Conservation (phyloP, 2,888 invertebrate species). For the Chrysina gloriosa region DNA sequence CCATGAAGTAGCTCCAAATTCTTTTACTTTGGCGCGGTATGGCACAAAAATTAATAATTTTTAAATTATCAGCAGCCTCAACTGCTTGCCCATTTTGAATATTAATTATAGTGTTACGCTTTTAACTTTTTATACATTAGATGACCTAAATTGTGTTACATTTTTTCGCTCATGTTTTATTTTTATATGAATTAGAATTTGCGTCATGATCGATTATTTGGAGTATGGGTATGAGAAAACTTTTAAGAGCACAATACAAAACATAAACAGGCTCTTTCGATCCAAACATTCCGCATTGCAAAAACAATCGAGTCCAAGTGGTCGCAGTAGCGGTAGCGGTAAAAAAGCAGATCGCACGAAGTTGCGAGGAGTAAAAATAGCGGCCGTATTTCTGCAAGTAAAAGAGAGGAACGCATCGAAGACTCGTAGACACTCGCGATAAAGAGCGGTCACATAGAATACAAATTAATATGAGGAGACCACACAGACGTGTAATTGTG, state of each 20-base stretch:
- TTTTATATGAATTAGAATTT: background rate
- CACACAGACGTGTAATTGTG: conserved; percentile 33
- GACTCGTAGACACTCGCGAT: conserved; percentile 26
- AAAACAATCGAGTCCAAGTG: conserved; percentile 23
- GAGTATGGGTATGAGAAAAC: conserved; percentile 1
- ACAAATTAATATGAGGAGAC: conserved; percentile 32
- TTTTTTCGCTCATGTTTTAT: background rate
- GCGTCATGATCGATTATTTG: conserved; percentile 1
- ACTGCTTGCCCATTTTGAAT: background rate
- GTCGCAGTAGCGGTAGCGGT: conserved; percentile 35
- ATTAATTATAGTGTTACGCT: background rate
- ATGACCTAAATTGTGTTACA: background rate
- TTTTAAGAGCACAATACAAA: conserved; percentile 6
- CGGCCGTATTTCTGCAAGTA: conserved; percentile 29
- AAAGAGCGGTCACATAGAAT: conserved; percentile 30
- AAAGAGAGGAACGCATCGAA: conserved; percentile 13
- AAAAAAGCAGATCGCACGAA: conserved; percentile 37
- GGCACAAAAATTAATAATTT: too few species aligned
- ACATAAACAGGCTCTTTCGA: conserved; percentile 1
- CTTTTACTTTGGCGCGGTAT: background rate
- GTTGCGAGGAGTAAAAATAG: conserved; percentile 28
- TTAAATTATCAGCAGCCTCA: too few species aligned
- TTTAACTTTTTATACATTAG: conserved; percentile 1
- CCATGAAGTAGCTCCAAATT: background rate
- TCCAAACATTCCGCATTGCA: conserved; percentile 20